Percentiles rank a stretch among this genome's conserved stretches.
phyloP scores from a whole-genome alignment of 2,113 vertebrate species.

The Sylvicapra grimmia region DNA sequence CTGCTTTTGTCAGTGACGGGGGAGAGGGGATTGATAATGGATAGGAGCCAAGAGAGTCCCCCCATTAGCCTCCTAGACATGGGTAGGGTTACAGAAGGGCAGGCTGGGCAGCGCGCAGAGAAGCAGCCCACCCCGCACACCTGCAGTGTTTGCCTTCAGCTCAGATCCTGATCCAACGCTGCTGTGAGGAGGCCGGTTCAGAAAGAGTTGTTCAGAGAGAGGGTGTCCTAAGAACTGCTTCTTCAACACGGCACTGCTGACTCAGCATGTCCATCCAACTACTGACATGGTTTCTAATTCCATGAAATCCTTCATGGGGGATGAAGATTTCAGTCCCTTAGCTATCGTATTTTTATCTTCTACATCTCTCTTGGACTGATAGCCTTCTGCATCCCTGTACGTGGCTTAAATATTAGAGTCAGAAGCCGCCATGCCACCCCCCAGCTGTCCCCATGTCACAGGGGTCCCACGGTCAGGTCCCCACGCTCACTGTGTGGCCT shows the following conservation, averaged over 20 bases:
- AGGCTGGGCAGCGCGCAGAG: not conserved
- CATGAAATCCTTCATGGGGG: not conserved
- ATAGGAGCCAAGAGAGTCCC: not conserved
- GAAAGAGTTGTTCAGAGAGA: not conserved
- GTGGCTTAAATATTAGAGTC: not conserved
- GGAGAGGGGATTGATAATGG: not conserved
- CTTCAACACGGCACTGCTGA: not conserved
- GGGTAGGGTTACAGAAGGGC: not conserved
- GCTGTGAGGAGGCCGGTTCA: not conserved
- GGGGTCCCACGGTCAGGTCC: not conserved
- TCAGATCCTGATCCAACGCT: not conserved
- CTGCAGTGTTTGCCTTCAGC: not conserved
- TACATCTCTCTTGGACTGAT: not conserved
- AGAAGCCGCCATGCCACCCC: fast-evolving
- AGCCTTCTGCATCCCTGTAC: not conserved
- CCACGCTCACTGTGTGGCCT: not conserved
- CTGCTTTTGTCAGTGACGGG: not conserved
- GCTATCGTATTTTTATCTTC: not conserved
- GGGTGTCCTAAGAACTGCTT: not conserved
- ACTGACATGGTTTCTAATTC: not conserved
- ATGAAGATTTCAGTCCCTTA: not conserved
- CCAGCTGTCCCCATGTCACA: not conserved
- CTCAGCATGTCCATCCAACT: not conserved
- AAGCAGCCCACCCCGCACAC: not conserved
- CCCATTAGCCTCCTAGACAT: not conserved